Conservation (phyloP, 1,140 invertebrate genomes). For the Pseudomyrmex pallidus region DNA sequence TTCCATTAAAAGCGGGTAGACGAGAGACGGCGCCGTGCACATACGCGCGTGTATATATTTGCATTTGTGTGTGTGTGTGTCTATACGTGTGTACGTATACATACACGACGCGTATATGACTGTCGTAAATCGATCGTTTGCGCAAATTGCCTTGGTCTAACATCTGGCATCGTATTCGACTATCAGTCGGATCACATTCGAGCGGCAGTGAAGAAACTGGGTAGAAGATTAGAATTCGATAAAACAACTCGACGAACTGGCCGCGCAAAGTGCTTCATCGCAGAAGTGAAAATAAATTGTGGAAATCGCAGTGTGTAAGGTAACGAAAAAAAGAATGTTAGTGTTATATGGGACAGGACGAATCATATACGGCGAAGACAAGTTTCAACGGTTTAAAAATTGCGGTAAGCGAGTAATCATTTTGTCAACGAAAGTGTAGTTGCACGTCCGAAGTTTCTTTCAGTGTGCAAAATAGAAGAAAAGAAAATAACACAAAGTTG, state of each 20-base stretch:
- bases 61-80: neutral
- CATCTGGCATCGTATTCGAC: constrained; percentile 76
- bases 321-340: constrained; percentile 6
- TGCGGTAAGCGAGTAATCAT: too few relatives aligned
- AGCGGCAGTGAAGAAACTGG: constrained; percentile 51
- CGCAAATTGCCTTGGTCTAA: constrained; percentile 75
- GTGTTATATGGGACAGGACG: constrained; percentile 22
- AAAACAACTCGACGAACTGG: constrained; percentile 63
- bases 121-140: constrained; percentile 75
- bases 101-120: constrained; percentile 47
- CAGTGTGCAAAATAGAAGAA: too few relatives aligned
- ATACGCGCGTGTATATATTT: neutral
- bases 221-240: constrained; percentile 75
- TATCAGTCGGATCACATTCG: constrained; percentile 77
- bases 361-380: constrained; percentile 51
- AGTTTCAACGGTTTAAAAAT: constrained; percentile 60
- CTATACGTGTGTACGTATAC: neutral
- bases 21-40: constrained; percentile 19
- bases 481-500: too few relatives aligned
- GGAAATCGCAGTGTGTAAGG: neutral
- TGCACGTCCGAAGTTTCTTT: too few relatives aligned
- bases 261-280: constrained; percentile 61
- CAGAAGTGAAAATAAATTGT: constrained; percentile 43
- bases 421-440: too few relatives aligned
- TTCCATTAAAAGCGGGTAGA: constrained; percentile 68